Percentiles rank a stretch among this genome's conserved stretches.
Evolutionary conservation across 2,113 vertebrate species (phyloP).

Genomic region (Podarcis raffonei): DNA sequence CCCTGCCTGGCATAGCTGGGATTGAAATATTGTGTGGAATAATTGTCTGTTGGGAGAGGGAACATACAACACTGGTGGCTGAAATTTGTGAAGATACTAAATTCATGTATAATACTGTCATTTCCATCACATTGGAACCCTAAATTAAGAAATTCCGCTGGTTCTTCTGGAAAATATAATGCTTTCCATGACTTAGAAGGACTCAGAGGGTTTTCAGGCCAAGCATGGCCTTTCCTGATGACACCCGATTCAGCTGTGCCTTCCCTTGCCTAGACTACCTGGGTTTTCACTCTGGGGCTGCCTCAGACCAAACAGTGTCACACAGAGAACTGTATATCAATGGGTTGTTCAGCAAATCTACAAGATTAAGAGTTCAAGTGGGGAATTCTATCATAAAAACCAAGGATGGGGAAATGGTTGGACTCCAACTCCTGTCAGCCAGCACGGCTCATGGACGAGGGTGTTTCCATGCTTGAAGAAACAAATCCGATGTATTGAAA

Average conservation of each 20-base stretch:
- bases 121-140: neutral
- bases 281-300: neutral
- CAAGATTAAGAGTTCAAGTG: neutral
- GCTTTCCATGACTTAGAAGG: neutral
- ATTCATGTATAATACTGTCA: neutral
- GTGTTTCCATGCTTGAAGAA: neutral
- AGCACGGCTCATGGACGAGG: neutral
- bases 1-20: neutral
- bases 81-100: neutral
- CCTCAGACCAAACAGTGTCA: neutral
- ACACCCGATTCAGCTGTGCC: no score
- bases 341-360: neutral
- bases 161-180: neutral
- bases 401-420: neutral
- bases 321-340: neutral
- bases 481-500: neutral
- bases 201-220: neutral
- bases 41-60: neutral
- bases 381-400: no score
- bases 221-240: neutral
- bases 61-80: neutral
- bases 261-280: neutral
- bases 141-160: no score
- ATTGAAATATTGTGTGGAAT: constrained; percentile 36
- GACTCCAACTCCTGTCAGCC: neutral